Conservation (phyloP, 2,888 invertebrate genomes). For the Hypolimnas misippus region DNA sequence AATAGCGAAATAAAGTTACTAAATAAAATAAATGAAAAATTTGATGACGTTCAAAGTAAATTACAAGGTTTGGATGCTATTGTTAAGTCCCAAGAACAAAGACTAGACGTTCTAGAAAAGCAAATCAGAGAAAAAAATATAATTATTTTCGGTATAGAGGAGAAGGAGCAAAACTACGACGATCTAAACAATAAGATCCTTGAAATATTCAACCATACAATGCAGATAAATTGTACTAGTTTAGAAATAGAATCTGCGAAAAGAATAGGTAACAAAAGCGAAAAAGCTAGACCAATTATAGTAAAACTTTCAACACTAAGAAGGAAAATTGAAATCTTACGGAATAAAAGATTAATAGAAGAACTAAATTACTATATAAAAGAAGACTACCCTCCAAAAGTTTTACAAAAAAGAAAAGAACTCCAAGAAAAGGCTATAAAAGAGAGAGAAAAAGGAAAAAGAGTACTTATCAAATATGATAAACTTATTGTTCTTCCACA, state of each 20-base stretch:
- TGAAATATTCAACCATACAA: background rate
- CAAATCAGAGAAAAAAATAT: slow-evolving; percentile 32
- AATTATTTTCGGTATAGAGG: slow-evolving; percentile 38
- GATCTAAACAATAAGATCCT: background rate
- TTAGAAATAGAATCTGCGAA: background rate
- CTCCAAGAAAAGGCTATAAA: background rate
- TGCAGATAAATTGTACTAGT: background rate
- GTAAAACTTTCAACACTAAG: background rate
- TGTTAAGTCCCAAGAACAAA: too few species aligned
- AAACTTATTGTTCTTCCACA: background rate
- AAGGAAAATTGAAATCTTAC: background rate
- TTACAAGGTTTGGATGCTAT: too few species aligned
- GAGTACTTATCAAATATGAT: background rate
- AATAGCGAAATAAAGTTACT: too few species aligned
- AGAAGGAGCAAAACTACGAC: slow-evolving; percentile 22
- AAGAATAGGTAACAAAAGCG: background rate
- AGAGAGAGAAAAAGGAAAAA: background rate
- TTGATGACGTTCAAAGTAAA: too few species aligned
- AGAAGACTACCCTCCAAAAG: background rate
- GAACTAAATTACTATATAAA: background rate
- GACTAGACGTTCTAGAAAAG: slow-evolving; percentile 32
- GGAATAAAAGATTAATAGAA: background rate
- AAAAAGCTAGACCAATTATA: background rate
- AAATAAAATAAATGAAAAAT: too few species aligned
- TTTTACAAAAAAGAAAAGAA: background rate